phyloP scores from a whole-genome alignment of 2,888 invertebrate genomes.

The Sphecodes monilicornis region DNA sequence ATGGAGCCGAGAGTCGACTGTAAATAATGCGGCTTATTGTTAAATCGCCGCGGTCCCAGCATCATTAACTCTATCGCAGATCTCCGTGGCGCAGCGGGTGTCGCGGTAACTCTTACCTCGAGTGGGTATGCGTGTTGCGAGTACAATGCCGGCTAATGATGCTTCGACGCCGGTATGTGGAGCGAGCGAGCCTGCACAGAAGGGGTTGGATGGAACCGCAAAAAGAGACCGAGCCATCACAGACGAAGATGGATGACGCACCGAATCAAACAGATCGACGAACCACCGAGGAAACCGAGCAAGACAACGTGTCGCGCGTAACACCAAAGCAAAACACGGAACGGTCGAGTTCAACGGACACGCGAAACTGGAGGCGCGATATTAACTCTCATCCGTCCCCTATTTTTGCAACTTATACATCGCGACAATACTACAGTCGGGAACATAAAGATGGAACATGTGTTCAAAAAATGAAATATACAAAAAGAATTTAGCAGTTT shows the following conservation, averaged over 20 bases:
- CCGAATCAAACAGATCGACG: conserved; percentile 34
- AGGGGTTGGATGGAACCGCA: conserved; percentile 46
- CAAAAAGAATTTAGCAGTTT: neutral
- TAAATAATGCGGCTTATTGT: conserved; percentile 83
- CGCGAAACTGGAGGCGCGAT: neutral
- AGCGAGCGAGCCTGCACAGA: conserved; percentile 57
- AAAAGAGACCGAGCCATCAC: conserved; percentile 47
- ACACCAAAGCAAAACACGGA: conserved; percentile 23
- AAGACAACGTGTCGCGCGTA: conserved; percentile 39
- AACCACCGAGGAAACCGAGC: conserved; percentile 19
- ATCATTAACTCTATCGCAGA: conserved; percentile 83
- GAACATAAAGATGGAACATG: too few relatives aligned
- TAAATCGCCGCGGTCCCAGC: conserved; percentile 78
- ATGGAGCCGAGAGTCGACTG: conserved; percentile 74
- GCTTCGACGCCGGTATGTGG: conserved; percentile 75
- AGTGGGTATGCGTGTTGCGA: conserved; percentile 73
- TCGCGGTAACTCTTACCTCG: conserved; percentile 80
- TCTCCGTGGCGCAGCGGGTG: conserved; percentile 82
- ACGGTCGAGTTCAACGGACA: conserved; percentile 11
- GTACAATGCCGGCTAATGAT: conserved; percentile 81
- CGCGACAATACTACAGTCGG: neutral
- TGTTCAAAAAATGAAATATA: neutral
- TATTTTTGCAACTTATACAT: neutral
- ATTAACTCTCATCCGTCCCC: neutral
- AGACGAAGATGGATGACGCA: conserved; percentile 53